Conservation (phyloP, 2,797 vertebrate genomes). For the Erpetoichthys calabaricus region DNA sequence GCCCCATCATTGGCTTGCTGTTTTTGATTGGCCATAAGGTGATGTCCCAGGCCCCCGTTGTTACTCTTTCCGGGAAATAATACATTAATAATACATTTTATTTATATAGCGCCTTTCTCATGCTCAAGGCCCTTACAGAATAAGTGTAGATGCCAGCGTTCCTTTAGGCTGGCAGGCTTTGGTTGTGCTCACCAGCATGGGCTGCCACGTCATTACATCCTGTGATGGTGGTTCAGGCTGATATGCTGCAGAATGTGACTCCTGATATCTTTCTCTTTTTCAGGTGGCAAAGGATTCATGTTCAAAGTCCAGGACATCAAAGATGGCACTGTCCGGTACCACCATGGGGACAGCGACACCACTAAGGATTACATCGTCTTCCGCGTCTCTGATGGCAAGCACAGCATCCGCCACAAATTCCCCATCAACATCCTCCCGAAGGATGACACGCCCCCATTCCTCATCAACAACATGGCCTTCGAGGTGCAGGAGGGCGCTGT, state of each 20-base stretch:
- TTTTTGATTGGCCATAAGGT: too few relatives aligned
- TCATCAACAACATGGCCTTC: conserved; percentile 44
- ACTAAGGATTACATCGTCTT: conserved; percentile 45
- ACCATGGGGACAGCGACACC: conserved; percentile 53
- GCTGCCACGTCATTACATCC: too few relatives aligned
- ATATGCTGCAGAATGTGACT: not conserved
- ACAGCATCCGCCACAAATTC: conserved; percentile 50
- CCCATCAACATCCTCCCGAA: conserved; percentile 45
- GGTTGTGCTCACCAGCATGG: too few relatives aligned
- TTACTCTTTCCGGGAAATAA: too few relatives aligned
- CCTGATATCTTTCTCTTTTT: not conserved
- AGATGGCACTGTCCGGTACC: conserved; percentile 44
- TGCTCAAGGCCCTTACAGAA: too few relatives aligned
- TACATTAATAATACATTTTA: too few relatives aligned
- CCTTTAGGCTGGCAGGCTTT: too few relatives aligned
- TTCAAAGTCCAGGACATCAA: conserved; percentile 47
- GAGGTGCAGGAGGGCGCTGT: conserved; percentile 29
- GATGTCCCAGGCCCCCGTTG: too few relatives aligned
- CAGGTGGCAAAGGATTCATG: conserved; percentile 61
- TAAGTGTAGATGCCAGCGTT: too few relatives aligned
- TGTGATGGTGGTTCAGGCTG: too few relatives aligned
- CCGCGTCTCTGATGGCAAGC: conserved; percentile 49
- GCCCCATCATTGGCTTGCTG: too few relatives aligned
- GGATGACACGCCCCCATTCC: conserved; percentile 46
- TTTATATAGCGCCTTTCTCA: too few relatives aligned